These are phyloP conservation scores for Furcifer pardalis DNA, from an alignment of 2,797 vertebrate species.

Conservation along the genomic window DNA sequence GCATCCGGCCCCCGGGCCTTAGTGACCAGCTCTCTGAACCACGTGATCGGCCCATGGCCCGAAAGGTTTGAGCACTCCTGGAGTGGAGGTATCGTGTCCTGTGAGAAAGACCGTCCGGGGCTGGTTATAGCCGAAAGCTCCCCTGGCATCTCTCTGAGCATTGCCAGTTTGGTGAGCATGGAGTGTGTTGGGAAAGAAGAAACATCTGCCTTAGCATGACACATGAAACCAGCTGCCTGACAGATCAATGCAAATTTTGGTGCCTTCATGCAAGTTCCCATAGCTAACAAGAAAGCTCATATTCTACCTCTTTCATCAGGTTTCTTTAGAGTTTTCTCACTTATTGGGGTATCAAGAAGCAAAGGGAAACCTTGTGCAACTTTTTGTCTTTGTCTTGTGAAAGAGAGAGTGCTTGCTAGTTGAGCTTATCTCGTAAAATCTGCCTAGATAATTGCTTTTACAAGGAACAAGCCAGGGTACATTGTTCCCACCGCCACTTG, in stretches of 20 bases:
- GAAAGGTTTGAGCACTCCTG: no score
- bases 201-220: no score
- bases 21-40: no score
- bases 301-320: background rate
- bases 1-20: no score
- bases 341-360: background rate
- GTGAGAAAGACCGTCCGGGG: background rate
- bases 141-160: no score
- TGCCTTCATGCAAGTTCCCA: background rate
- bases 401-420: no score
- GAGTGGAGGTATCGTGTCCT: no score
- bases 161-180: no score
- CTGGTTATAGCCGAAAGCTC: no score
- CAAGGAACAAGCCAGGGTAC: conserved; percentile 48
- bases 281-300: background rate
- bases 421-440: conserved; percentile 2
- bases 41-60: no score
- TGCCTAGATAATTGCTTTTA: conserved; percentile 51
- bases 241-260: background rate
- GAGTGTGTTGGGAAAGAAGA: no score
- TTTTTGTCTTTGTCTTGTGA: background rate
- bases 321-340: background rate
- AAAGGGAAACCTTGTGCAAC: no score
- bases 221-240: background rate
- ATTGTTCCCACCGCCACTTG: conserved; percentile 57